These are phyloP conservation scores for Trogon surrucura DNA, from an alignment of 2,113 vertebrate genomes.

Conservation along the genomic window DNA sequence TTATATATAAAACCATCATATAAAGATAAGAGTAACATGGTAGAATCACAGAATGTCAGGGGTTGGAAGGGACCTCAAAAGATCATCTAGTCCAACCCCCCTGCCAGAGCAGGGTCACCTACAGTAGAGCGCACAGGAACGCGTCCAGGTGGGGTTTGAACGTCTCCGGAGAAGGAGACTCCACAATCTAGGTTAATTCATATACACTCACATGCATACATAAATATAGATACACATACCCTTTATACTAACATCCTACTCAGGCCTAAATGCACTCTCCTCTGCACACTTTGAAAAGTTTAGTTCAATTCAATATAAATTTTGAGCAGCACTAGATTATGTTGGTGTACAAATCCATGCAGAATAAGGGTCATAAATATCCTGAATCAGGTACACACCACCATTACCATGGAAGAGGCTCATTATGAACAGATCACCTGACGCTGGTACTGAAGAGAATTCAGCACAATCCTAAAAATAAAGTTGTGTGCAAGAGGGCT, in stretches of 20 bases:
- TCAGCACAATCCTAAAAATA: constrained; percentile 7
- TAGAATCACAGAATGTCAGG: too few relatives aligned
- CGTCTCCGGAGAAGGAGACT: too few relatives aligned
- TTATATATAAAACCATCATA: not conserved
- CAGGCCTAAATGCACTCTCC: not conserved
- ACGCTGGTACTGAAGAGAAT: not conserved
- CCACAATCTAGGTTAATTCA: not conserved
- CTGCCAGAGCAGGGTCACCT: too few relatives aligned
- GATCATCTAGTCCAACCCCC: too few relatives aligned
- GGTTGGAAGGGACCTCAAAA: too few relatives aligned
- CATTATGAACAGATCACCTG: not conserved
- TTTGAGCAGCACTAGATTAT: not conserved
- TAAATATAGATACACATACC: not conserved
- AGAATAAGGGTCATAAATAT: not conserved
- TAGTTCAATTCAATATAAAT: not conserved
- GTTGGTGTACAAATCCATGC: not conserved
- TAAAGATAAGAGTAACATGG: not conserved
- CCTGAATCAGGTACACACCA: not conserved
- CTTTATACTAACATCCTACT: not conserved
- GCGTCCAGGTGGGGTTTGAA: too few relatives aligned
- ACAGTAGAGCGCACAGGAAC: too few relatives aligned
- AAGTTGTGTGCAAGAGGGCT: not conserved
- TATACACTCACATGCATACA: not conserved
- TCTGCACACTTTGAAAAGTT: not conserved
- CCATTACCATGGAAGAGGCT: not conserved